Conservation (phyloP, 2,113 vertebrate genomes). For the Platanista minor region DNA sequence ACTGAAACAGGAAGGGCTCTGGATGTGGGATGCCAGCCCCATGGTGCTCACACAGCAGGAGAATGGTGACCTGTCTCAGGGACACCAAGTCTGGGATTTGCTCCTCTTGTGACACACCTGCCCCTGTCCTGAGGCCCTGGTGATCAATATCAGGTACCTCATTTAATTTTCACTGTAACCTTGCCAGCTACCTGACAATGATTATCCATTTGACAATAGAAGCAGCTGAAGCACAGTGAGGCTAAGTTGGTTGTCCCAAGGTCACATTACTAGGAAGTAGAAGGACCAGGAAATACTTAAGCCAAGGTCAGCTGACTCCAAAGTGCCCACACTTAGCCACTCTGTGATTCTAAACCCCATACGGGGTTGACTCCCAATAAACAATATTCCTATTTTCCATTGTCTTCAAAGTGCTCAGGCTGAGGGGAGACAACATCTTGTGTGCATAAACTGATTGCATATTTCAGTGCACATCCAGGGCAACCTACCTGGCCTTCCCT, state of each 20-base stretch:
- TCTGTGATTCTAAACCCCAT: not conserved
- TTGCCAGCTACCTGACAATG: not conserved
- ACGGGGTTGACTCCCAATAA: not conserved
- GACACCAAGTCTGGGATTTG: not conserved
- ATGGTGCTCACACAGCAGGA: not conserved
- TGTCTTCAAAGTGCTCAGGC: not conserved
- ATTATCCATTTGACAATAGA: not conserved
- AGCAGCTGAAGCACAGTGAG: not conserved
- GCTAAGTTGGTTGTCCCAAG: not conserved
- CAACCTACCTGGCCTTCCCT: not conserved
- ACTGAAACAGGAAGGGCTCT: not conserved
- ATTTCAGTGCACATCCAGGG: not conserved
- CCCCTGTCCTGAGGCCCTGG: not conserved
- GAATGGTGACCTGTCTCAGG: not conserved
- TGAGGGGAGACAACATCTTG: not conserved
- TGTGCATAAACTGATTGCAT: not conserved
- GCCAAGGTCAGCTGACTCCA: not conserved
- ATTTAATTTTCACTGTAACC: not conserved
- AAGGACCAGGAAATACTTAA: not conserved
- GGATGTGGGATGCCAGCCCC: not conserved
- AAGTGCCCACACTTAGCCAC: not conserved
- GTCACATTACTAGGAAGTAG: not conserved
- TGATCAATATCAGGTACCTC: not conserved
- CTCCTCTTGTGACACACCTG: not conserved
- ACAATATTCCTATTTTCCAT: not conserved